Conservation (phyloP, 2,888 invertebrate genomes). For the Trachelus iudaicus region DNA sequence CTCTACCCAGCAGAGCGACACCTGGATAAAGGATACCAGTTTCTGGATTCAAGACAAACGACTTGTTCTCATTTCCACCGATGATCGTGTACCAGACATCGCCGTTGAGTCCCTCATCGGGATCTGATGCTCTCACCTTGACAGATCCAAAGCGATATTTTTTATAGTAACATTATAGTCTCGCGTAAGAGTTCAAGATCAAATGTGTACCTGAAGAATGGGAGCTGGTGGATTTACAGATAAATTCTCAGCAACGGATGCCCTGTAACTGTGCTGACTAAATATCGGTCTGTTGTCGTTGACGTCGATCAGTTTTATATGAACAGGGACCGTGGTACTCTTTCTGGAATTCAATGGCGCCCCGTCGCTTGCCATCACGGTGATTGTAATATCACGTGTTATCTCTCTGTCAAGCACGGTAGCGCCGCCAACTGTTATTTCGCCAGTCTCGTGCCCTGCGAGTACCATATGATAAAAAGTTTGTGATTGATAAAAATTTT, state of each 20-base stretch:
- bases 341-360: conserved; percentile 78
- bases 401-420: conserved; percentile 83
- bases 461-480: not conserved
- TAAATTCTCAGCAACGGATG: conserved; percentile 86
- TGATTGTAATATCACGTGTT: conserved; percentile 76
- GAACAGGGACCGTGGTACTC: conserved; percentile 81
- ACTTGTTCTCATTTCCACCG: conserved; percentile 74
- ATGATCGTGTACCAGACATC: conserved; percentile 80
- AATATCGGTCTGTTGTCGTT: conserved; percentile 91
- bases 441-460: conserved; percentile 72
- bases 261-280: conserved; percentile 79
- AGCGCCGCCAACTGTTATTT: conserved; percentile 79
- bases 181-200: not conserved
- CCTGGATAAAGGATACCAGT: conserved; percentile 87
- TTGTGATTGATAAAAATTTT: not conserved
- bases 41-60: conserved; percentile 80
- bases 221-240: conserved; percentile 84
- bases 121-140: conserved; percentile 80
- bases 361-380: conserved; percentile 84
- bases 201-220: conserved; percentile 72
- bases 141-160: not conserved
- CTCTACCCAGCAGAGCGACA: conserved; percentile 75
- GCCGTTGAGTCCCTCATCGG: conserved; percentile 82
- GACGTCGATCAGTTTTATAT: conserved; percentile 83
- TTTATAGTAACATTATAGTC: conserved; percentile 23